Percentiles rank a stretch among this genome's conserved stretches.
Conservation (phyloP, 2,888 invertebrate species). For the Linyphia triangularis region DNA sequence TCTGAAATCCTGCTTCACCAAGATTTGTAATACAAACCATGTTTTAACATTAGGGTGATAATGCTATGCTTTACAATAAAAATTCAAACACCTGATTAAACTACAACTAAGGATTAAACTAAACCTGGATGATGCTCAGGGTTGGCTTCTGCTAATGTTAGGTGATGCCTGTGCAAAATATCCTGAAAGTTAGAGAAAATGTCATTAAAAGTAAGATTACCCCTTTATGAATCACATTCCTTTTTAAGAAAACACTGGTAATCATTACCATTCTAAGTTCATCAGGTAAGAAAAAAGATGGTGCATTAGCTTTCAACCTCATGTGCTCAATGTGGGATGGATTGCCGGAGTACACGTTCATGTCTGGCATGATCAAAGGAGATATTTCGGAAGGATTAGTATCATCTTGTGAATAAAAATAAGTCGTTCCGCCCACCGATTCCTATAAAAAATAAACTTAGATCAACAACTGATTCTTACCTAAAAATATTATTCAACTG, state of each 20-base stretch:
- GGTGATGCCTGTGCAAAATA: constrained; percentile 87
- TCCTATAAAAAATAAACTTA: constrained; percentile 78
- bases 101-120: constrained; percentile 18
- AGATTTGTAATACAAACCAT: too few species aligned
- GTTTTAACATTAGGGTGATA: too few species aligned
- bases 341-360: constrained; percentile 80
- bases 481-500: too few species aligned
- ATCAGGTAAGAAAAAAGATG: constrained; percentile 89
- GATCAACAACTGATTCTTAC: too few species aligned
- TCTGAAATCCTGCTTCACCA: too few species aligned
- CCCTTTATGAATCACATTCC: neutral
- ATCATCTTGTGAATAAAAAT: constrained; percentile 85
- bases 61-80: too few species aligned
- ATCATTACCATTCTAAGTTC: constrained; percentile 85
- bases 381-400: constrained; percentile 62
- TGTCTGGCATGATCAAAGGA: constrained; percentile 79
- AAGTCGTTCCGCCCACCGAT: constrained; percentile 91
- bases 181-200: constrained; percentile 81
- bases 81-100: constrained; percentile 1
- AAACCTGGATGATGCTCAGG: constrained; percentile 83
- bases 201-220: neutral
- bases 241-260: neutral
- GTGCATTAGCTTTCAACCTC: constrained; percentile 80
- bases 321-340: constrained; percentile 80
- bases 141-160: constrained; percentile 88